Evolutionary conservation across 2,113 vertebrate genomes (phyloP), one percentile per base, ranked within the genome.

Genomic region (Misgurnus anguillicaudatus): DNA sequence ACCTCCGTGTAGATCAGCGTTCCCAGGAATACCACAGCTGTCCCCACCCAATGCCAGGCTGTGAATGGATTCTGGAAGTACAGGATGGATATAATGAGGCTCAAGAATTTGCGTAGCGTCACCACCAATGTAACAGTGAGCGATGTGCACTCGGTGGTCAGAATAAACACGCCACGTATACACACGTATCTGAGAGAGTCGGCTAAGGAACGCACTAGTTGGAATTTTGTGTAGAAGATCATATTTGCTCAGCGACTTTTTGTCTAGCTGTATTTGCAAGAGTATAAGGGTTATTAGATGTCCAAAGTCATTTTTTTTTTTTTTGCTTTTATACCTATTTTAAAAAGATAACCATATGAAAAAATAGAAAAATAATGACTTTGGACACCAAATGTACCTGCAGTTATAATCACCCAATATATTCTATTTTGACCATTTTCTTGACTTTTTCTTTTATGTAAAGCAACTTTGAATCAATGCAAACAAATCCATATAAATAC

Each of bases 11-110:
- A 99, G 86, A 98, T 86, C 36, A 99, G 90, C 0, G 96, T 99
- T 48, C 98, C 98, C 31, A 93, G 10, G 36, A 99, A 99, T 31
- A 99, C 97, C 0, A 96, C 91, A 0, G 83, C 3, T 0, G 97
- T 98, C 76, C 97, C 98, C 75, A 95, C 58, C 97, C 98, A 99
- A 90, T 99, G 98, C 96, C 96, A 97, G 55, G n/a, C 5, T 0
- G 97, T 99, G 90, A 99, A 99, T 21, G 97, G 94, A 87, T 99
- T 99, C 75, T 55, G 92, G 87, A 99, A 99, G 88, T 98, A 98
- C 61, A 96, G 65, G 89, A 99, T 98, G 89, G 97, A 99, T 82
- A 99, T 91, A 87, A 99, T 97, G 90, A 99, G 97, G 90, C 98
- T 99, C 87, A 99, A 83, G 5, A 99, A 99, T 86, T 99, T 99